phyloP scores from a whole-genome alignment of 1,140 invertebrate genomes.

The Drosophila repleta region DNA sequence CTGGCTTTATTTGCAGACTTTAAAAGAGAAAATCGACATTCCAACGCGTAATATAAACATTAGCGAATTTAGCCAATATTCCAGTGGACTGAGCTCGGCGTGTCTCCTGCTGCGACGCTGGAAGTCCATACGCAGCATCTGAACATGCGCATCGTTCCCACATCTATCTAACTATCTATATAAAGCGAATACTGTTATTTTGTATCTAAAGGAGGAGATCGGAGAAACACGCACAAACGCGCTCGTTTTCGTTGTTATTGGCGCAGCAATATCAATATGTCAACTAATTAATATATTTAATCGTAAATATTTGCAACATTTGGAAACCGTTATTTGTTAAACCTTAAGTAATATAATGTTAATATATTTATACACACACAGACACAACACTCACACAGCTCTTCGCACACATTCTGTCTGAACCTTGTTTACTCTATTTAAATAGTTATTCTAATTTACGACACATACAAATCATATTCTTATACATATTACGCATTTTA shows the following conservation, averaged over 20 bases:
- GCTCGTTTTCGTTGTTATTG: slow-evolving; percentile 19
- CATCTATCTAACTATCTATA: slow-evolving; percentile 6
- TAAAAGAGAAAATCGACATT: slow-evolving; percentile 93
- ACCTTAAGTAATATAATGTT: slow-evolving; percentile 47
- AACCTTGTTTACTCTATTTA: slow-evolving; percentile 6
- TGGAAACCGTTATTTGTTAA: slow-evolving; percentile 49
- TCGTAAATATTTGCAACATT: slow-evolving; percentile 23
- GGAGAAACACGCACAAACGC: slow-evolving; percentile 56
- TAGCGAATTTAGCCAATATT: slow-evolving; percentile 91
- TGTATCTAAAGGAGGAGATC: slow-evolving; percentile 47
- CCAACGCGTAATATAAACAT: slow-evolving; percentile 89
- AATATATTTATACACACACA: slow-evolving; percentile 43
- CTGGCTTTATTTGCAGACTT: slow-evolving; percentile 88
- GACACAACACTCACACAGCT: slow-evolving; percentile 12
- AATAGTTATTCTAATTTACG: slow-evolving; percentile 16
- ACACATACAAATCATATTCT: slow-evolving; percentile 25
- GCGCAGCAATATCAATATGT: slow-evolving; percentile 44
- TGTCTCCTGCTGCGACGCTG: slow-evolving; percentile 89
- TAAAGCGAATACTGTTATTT: slow-evolving; percentile 43
- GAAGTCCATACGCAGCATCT: slow-evolving; percentile 87
- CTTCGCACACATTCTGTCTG: slow-evolving; percentile 36
- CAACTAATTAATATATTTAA: slow-evolving; percentile 22
- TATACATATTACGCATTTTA: slow-evolving; percentile 19
- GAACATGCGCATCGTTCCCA: slow-evolving; percentile 58
- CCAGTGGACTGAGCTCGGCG: slow-evolving; percentile 90